Evolutionary conservation across 2,888 invertebrate genomes (phyloP).

Genomic region (Chouioia cunea): DNA sequence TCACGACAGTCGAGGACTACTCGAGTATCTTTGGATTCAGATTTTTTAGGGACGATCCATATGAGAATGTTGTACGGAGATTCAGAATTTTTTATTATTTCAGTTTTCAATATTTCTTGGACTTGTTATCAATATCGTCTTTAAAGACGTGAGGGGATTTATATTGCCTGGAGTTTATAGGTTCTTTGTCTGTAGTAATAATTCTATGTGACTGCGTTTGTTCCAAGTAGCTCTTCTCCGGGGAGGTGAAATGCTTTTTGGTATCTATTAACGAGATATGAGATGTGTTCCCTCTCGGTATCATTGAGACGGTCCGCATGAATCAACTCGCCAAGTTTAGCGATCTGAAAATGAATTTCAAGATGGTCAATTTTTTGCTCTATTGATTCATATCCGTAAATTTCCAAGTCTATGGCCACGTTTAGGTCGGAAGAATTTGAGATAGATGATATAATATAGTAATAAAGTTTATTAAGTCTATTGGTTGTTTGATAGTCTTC

Average conservation of each 20-base stretch:
- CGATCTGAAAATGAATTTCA: not conserved
- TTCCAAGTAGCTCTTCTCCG: too few relatives aligned
- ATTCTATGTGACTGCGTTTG: too few relatives aligned
- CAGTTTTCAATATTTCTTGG: conserved; percentile 16
- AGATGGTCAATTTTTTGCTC: not conserved
- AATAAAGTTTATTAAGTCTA: too few relatives aligned
- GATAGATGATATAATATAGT: too few relatives aligned
- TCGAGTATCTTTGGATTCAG: conserved; percentile 14
- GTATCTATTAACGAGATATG: not conserved
- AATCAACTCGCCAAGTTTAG: not conserved
- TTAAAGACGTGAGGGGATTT: too few relatives aligned
- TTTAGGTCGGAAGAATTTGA: too few relatives aligned
- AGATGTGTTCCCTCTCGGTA: conserved; percentile 6
- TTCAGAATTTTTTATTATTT: conserved; percentile 15
- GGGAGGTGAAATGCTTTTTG: too few relatives aligned
- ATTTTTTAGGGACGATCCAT: too few relatives aligned
- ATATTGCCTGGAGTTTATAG: too few relatives aligned
- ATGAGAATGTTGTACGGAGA: conserved; percentile 10
- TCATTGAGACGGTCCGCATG: not conserved
- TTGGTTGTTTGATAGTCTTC: too few relatives aligned
- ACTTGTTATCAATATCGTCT: conserved; percentile 15
- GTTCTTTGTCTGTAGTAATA: too few relatives aligned
- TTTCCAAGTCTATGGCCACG: not conserved
- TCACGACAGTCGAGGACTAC: conserved; percentile 16
- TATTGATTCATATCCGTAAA: not conserved